These are phyloP conservation scores for Diglossa cyanea DNA, from an alignment of 2,797 vertebrate species.

Conservation along the genomic window DNA sequence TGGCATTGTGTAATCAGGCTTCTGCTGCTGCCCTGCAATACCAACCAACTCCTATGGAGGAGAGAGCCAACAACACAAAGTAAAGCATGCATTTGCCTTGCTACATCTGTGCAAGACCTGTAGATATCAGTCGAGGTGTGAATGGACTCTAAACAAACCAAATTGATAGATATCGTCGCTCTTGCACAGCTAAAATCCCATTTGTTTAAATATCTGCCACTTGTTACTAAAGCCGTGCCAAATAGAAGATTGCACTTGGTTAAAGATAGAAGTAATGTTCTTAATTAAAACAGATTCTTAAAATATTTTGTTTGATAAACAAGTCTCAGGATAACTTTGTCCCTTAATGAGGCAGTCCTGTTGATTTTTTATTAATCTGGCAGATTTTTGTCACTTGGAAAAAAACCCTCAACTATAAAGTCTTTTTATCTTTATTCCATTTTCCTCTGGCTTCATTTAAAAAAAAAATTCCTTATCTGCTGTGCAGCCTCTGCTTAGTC, in stretches of 20 bases:
- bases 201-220: conserved; percentile 53
- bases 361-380: conserved; percentile 50
- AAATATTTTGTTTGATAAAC: conserved; percentile 44
- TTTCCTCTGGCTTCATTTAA: conserved; percentile 57
- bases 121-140: not conserved
- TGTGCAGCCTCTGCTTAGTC: conserved; percentile 26
- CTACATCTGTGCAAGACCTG: not conserved
- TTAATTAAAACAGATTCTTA: conserved; percentile 56
- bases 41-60: not conserved
- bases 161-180: not conserved
- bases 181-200: conserved; percentile 15
- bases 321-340: conserved; percentile 68
- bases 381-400: conserved; percentile 54
- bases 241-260: not conserved
- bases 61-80: not conserved
- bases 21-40: not conserved
- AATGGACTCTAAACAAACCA: conserved; percentile 43
- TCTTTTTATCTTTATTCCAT: conserved; percentile 67
- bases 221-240: conserved; percentile 41
- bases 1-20: not conserved
- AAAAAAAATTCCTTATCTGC: conserved; percentile 67
- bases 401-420: not conserved
- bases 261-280: conserved; percentile 53
- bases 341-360: conserved; percentile 17
- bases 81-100: not conserved